Evolutionary conservation across 2,113 vertebrate genomes (phyloP).

Genomic region (Crocuta crocuta): DNA sequence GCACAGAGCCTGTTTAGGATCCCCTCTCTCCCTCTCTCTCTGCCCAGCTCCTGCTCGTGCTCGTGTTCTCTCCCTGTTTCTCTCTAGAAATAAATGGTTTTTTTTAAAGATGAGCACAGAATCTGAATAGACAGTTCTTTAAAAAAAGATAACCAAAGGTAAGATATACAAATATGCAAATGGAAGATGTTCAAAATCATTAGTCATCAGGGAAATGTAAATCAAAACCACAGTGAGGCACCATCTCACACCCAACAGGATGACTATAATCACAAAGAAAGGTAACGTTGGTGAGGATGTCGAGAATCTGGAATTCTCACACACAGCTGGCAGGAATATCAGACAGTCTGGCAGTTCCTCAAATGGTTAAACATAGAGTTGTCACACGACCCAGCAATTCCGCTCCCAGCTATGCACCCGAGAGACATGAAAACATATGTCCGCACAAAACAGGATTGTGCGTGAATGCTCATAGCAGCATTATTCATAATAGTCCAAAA

Average conservation of each 20-base stretch:
- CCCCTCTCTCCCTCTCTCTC: too few relatives aligned
- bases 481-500: neutral
- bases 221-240: neutral
- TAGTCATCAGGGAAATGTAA: neutral
- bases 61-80: too few relatives aligned
- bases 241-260: neutral
- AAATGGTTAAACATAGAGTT: neutral
- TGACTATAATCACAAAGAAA: neutral
- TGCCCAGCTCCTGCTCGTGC: too few relatives aligned
- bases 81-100: too few relatives aligned
- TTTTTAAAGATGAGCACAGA: neutral
- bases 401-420: fast-evolving
- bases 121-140: neutral
- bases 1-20: too few relatives aligned
- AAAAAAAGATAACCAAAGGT: neutral
- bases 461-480: neutral
- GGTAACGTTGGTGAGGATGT: neutral
- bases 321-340: neutral
- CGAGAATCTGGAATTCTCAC: neutral
- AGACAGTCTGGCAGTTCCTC: neutral
- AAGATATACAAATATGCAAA: neutral
- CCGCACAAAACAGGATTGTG: neutral
- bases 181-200: neutral
- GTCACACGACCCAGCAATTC: neutral
- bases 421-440: neutral